Base-by-base conservation (phyloP, 2,113 vertebrate genomes). In the Ailuropoda melanoleuca region DNA sequence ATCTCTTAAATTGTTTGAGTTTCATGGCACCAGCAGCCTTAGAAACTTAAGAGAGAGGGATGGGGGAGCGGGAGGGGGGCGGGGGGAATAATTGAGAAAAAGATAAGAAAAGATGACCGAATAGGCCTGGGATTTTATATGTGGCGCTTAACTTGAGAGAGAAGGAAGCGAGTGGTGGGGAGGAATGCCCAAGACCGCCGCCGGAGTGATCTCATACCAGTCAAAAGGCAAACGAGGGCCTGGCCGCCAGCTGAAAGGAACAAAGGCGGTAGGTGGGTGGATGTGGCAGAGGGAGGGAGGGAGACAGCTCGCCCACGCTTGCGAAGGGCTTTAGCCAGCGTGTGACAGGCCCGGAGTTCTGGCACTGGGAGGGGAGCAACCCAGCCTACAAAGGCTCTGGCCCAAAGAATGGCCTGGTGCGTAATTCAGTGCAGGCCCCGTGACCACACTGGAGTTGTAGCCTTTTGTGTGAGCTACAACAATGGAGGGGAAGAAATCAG, bases 401-500 rank as follows among this genome's bases (percentile, higher is more conserved):
- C 43, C 46, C 68, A 7, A 37, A 96, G 81, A 98, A 97, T 90
- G 95, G 64, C 77, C 92, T 50, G 86, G 92, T 78, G 55, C 50
- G 97, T 97, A 97, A 98, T 98, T 98, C 97, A 85, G 12, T 53
- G 78, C 97, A 98, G 97, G 97, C 86, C 93, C 86, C 34, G 93
- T 86, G 94, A 96, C 97, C 83, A 21, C 93, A 94, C 95, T 88
- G 97, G 90, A 98, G 97, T 97, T 93, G 97, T 81, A 95, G 97
- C 88, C 98, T 98, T 99, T 99, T 98, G 98, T 98, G 93, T 91
- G 53, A 60, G 26, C 86, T 75, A 80, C 98, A 98, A 98, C 97
- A 98, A 98, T 97, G 72, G 88, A 97, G 95, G 96, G 95, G 98
- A 96, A 98, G 98, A 98, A 98, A 98, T 96, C 98, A 98, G 98